These are phyloP conservation scores for Emberiza fucata DNA, from an alignment of 2,113 vertebrate species.

Conservation along the genomic window DNA sequence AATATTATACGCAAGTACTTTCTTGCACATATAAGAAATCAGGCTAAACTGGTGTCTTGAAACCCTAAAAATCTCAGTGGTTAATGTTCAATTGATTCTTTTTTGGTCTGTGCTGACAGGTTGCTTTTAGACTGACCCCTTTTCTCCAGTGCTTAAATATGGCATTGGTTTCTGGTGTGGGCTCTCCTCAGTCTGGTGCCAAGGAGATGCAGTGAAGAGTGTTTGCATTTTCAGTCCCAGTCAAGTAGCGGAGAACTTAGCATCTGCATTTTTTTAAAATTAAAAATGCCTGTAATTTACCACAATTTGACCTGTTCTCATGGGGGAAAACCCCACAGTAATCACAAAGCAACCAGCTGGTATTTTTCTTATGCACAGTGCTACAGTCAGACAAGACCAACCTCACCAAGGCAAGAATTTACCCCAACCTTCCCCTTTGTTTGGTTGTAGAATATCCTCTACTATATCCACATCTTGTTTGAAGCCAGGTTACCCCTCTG, in stretches of 20 bases:
- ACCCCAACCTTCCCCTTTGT: background rate
- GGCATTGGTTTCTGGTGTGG: background rate
- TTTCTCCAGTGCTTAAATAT: background rate
- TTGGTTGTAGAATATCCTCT: background rate
- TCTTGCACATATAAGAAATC: background rate
- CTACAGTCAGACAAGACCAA: background rate
- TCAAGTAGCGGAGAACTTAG: background rate
- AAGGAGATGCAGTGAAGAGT: fast-evolving
- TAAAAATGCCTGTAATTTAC: background rate
- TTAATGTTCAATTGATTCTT: background rate
- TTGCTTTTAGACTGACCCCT: background rate
- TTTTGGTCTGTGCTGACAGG: background rate
- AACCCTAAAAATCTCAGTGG: background rate
- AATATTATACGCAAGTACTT: background rate
- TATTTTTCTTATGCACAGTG: background rate
- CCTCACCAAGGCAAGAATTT: background rate
- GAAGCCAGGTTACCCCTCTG: background rate
- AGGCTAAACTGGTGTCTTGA: background rate
- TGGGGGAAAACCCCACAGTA: background rate
- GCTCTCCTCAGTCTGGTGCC: background rate
- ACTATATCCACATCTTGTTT: fast-evolving
- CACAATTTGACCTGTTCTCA: background rate
- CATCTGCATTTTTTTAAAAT: background rate
- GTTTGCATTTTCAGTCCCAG: background rate
- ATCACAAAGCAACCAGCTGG: background rate